Base-by-base conservation (phyloP, 2,797 vertebrate genomes). In the Vultur gryphus region DNA sequence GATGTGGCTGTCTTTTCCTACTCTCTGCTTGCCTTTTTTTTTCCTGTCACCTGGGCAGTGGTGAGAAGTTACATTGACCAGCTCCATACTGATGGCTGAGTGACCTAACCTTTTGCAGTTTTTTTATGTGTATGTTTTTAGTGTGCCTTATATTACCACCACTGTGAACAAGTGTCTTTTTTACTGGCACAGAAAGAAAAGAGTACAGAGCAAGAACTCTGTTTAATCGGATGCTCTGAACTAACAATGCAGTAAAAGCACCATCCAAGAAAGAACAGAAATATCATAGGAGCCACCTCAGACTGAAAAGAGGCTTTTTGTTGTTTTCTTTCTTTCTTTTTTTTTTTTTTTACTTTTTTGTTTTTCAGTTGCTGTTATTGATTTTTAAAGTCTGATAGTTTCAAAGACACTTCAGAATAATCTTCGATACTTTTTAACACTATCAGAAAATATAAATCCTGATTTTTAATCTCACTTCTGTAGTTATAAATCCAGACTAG, bases 141-240 rank as follows among this genome's bases (percentile, higher is more conserved):
- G 46, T 87, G 84, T 95, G 87, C 91, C 82, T 88, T 16, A 46
- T n/a, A 51, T 65, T 76, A 91, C 80, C 46, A 49, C 57, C 59
- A 81, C 24, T 18, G 6, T 48, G 66, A 95, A 67, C 31, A 94
- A 96, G 69, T 59, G 79, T 95, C 39, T 95, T 77, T 95, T 92
- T 94, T 77, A 96, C 87, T 94, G 87, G 92, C 90, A 97, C 96
- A 98, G 97, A 98, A 97, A 98, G 97, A 98, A 97, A 97, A 97
- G 97, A 97, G 96, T 95, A 97, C 96, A 97, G 96, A 97, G 95
- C 76, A 80, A 95, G 90, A 97, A 91, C 85, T 89, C 58, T 92
- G 59, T 93, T 96, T 91, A 85, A 90, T 94, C 59, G 54, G 72
- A 96, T 55, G 93, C 69, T 80, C 86, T 93, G 96, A 94, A 96